Conservation (phyloP, 2,113 vertebrate genomes). For the Carassius carassius region DNA sequence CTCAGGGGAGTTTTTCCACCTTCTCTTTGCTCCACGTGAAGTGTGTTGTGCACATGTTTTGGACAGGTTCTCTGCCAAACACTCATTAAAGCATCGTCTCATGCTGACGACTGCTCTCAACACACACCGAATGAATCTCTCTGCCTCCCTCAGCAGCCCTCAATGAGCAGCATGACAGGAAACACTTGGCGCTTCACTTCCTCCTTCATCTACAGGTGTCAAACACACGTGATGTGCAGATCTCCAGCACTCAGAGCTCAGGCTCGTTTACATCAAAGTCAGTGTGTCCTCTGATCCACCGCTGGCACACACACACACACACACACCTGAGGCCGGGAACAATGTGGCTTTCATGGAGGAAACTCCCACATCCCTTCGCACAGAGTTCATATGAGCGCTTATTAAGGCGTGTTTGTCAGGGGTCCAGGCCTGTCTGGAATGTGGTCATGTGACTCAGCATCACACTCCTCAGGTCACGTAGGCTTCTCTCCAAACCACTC, state of each 20-base stretch:
- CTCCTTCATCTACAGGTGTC: not conserved
- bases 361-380: not conserved
- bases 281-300: not conserved
- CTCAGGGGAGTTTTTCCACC: no score
- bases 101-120: not conserved
- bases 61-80: not conserved
- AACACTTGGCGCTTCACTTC: not conserved
- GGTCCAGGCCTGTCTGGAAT: not conserved
- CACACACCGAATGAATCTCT: not conserved
- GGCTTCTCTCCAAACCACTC: not conserved
- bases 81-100: not conserved
- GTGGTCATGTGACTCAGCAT: not conserved
- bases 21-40: not conserved
- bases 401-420: not conserved
- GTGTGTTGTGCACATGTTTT: conserved; percentile 2
- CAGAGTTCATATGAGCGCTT: not conserved
- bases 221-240: not conserved
- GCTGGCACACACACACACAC: no score
- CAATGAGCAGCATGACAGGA: conserved; percentile 1
- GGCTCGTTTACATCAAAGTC: not conserved
- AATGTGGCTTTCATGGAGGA: not conserved
- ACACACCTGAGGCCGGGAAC: not conserved
- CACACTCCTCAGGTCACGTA: not conserved
- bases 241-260: not conserved
- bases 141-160: not conserved